phyloP scores from a whole-genome alignment of 2,888 invertebrate species.

The Cartodere bifasciata region DNA sequence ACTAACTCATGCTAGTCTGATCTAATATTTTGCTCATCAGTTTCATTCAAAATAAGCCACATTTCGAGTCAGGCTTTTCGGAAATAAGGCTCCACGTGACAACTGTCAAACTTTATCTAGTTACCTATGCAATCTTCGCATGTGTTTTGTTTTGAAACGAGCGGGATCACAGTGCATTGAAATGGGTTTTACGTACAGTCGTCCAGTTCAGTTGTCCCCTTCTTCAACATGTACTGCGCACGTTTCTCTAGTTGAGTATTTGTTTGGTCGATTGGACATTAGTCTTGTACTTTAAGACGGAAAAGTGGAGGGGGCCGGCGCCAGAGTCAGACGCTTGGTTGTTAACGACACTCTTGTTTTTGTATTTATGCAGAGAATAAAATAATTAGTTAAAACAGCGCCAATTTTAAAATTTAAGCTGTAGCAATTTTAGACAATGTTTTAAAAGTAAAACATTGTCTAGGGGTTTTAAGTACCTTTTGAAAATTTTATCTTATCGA shows the following conservation, averaged over 20 bases:
- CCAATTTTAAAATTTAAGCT: no score
- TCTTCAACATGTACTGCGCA: slow-evolving; percentile 12
- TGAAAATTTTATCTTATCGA: no score
- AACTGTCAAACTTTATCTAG: slow-evolving; percentile 36
- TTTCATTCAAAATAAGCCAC: no score
- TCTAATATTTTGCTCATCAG: no score
- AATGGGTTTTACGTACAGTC: slow-evolving; percentile 35
- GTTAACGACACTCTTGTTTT: slow-evolving; percentile 25
- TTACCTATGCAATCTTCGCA: slow-evolving; percentile 36
- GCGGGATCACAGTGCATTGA: slow-evolving; percentile 37
- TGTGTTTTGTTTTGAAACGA: slow-evolving; percentile 39
- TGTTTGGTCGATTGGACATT: slow-evolving; percentile 30
- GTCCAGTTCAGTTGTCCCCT: slow-evolving; percentile 24
- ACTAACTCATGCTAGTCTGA: no score
- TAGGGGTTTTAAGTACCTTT: no score
- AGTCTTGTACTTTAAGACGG: slow-evolving; percentile 31
- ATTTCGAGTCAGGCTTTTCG: slow-evolving; percentile 24
- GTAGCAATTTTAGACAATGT: no score
- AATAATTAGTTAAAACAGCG: no score
- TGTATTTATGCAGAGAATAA: no score
- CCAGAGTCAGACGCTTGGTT: slow-evolving; percentile 30
- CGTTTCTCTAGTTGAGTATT: slow-evolving; percentile 20
- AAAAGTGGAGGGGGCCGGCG: slow-evolving; percentile 29
- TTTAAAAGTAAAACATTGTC: no score
- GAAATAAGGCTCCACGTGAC: slow-evolving; percentile 30